Conservation (phyloP, 2,888 invertebrate genomes). For the Hypolimnas misippus region DNA sequence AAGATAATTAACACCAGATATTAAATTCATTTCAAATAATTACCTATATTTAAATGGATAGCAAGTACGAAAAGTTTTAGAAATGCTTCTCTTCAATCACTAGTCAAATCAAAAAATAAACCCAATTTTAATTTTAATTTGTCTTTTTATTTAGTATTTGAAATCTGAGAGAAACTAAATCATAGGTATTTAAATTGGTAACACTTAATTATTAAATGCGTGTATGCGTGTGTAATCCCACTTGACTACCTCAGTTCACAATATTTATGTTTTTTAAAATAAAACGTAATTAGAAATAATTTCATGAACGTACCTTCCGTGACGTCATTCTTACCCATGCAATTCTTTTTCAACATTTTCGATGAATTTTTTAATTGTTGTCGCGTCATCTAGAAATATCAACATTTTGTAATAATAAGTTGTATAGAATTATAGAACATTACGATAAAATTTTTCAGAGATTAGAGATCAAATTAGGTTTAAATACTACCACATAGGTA, state of each 20-base stretch:
- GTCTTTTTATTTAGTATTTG: too few relatives aligned
- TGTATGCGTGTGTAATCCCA: too few relatives aligned
- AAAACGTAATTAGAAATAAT: background rate
- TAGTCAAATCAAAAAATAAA: too few relatives aligned
- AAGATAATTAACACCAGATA: too few relatives aligned
- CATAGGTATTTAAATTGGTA: too few relatives aligned
- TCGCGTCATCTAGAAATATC: constrained; percentile 62
- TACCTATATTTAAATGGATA: too few relatives aligned
- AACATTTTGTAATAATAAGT: constrained; percentile 11
- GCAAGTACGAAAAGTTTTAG: too few relatives aligned
- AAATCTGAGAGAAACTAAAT: too few relatives aligned
- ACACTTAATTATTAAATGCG: too few relatives aligned
- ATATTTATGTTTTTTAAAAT: background rate
- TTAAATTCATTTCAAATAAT: too few relatives aligned
- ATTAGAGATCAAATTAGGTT: constrained; percentile 12
- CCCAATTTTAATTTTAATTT: too few relatives aligned
- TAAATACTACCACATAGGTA: constrained; percentile 11
- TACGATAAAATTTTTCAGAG: background rate
- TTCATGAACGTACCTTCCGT: constrained; percentile 70
- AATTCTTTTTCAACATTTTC: constrained; percentile 84
- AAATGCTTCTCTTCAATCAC: too few relatives aligned
- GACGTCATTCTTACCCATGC: constrained; percentile 83
- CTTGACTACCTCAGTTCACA: background rate
- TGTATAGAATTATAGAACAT: constrained; percentile 10
- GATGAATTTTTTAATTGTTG: constrained; percentile 86